phyloP scores from a whole-genome alignment of 2,113 vertebrate species.

The Fukomys damarensis region DNA sequence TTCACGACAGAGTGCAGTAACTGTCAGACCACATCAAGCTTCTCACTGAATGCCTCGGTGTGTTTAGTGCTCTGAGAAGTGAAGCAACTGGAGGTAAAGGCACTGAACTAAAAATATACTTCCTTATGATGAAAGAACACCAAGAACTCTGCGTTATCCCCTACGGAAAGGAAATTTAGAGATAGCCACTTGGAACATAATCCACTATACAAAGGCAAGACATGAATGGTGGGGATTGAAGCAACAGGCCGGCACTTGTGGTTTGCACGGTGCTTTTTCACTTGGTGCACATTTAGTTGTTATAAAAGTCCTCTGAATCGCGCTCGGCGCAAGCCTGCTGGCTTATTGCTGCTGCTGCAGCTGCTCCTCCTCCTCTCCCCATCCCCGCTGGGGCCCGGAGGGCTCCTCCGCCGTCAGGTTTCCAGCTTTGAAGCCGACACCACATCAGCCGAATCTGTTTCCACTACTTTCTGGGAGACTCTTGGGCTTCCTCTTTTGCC shows the following conservation, averaged over 20 bases:
- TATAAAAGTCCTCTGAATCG: neutral
- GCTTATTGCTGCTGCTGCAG: neutral
- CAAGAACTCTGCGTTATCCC: constrained; percentile 50
- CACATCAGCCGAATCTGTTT: neutral
- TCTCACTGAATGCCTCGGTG: neutral
- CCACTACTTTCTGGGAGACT: neutral
- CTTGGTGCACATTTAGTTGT: neutral
- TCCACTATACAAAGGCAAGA: constrained; percentile 27
- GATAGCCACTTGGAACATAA: constrained; percentile 47
- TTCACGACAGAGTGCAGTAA: constrained; percentile 6
- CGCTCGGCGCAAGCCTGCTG: neutral
- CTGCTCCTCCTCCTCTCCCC: neutral
- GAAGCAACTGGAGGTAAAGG: constrained; percentile 63
- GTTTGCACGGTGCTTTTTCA: neutral
- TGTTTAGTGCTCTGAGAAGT: constrained; percentile 10
- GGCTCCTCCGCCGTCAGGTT: neutral
- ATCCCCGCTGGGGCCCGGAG: neutral
- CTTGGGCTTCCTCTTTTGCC: neutral
- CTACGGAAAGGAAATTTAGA: constrained; percentile 65
- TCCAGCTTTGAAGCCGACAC: neutral
- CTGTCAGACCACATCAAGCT: constrained; percentile 2
- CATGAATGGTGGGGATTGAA: neutral
- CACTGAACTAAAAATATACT: constrained; percentile 66
- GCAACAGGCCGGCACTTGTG: neutral
- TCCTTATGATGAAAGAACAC: constrained; percentile 67